Base-by-base conservation (phyloP, 2,113 vertebrate species). In the Oxyura jamaicensis region DNA sequence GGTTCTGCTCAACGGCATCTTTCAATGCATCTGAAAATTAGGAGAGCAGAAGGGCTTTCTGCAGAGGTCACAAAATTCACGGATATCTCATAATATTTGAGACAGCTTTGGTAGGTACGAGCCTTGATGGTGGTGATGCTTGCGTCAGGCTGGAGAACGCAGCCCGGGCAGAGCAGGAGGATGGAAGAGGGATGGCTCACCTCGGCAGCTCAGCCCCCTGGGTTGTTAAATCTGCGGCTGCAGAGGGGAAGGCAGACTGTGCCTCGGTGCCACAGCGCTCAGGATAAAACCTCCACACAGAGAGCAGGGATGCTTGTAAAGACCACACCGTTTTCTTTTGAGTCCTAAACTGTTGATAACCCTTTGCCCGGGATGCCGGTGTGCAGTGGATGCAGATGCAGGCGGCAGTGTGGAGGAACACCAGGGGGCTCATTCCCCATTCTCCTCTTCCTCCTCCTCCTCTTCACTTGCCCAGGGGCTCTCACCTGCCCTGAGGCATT, bases 321-420 rank as follows among this genome's bases (percentile, higher is more conserved):
- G 4, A 7, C 9, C 58, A 12, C 8, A 1, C 41, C 4, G 0
- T 6, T 41, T 36, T 18, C 50, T 33, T 53, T 23, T 8, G 18
- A 1, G 39, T 39, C 65, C 29, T 2, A 6, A 63, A 14, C 8
- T 41, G 48, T 20, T 0, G 33, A 10, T 58, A 71, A 21, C 2
- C 3, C 35, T n/a, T 36, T 8, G 33, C 42, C 28, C 5, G 35
- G 48, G 63, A 48, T 42, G 42, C 3, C 10, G 3, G 20, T 1
- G 78, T 0, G 2, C 53, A 6, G 42, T 41, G 33, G 29, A 5
- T 4, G 28, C 1, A 0, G 14, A 28, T 12, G 33, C 39, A 5
- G 29, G 73, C 8, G 63, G 9, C 36, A 29, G 46, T 11, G 4
- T 0, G 1, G 25, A 33, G 55, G 16, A 10, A 29, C 8, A 0